A percentile compares a stretch with the other conserved stretches of the same genome.
Evolutionary conservation across 92 coral and sea anemone genomes (phyloP).

Genomic region (Parazoanthus swiftii): DNA sequence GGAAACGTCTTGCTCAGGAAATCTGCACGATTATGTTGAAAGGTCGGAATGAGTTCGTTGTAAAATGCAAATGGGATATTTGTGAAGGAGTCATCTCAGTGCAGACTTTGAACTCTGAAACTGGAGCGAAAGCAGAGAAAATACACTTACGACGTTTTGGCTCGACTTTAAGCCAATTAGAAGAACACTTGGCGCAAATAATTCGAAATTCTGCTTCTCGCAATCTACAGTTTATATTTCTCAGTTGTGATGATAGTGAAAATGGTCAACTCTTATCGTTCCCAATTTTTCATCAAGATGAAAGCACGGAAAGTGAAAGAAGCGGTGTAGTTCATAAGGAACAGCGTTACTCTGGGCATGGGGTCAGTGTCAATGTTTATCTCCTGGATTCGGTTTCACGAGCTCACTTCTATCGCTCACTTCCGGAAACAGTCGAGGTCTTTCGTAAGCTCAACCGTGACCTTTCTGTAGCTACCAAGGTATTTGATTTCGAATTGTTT

Average conservation of each 20-base stretch:
- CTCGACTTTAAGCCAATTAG: background rate
- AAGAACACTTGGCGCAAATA: background rate
- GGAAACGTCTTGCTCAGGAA: background rate
- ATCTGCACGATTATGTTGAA: slow-evolving; percentile 3
- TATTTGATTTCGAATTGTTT: slow-evolving; percentile 38
- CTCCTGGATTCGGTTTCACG: slow-evolving; percentile 40
- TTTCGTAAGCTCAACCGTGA: slow-evolving; percentile 11
- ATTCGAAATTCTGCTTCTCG: background rate
- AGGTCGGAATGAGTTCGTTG: slow-evolving; percentile 1
- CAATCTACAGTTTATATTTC: background rate
- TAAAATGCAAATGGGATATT: background rate
- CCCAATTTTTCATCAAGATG: slow-evolving; percentile 1
- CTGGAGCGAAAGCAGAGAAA: background rate
- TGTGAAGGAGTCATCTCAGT: background rate
- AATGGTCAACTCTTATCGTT: background rate
- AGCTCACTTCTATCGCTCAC: slow-evolving; percentile 49
- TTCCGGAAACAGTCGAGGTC: slow-evolving; percentile 37
- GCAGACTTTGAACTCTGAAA: slow-evolving; percentile 4
- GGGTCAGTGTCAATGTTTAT: slow-evolving; percentile 31
- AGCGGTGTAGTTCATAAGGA: background rate
- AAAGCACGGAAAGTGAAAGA: background rate
- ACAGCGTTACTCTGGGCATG: background rate
- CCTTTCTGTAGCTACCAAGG: slow-evolving; percentile 8
- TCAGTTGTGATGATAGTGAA: background rate
- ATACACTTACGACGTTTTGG: background rate